A percentile compares a stretch with the other conserved stretches of the same genome.
These are phyloP conservation scores for Paedocypris micromegethes DNA, from an alignment of 2,797 vertebrate genomes.

Conservation along the genomic window DNA sequence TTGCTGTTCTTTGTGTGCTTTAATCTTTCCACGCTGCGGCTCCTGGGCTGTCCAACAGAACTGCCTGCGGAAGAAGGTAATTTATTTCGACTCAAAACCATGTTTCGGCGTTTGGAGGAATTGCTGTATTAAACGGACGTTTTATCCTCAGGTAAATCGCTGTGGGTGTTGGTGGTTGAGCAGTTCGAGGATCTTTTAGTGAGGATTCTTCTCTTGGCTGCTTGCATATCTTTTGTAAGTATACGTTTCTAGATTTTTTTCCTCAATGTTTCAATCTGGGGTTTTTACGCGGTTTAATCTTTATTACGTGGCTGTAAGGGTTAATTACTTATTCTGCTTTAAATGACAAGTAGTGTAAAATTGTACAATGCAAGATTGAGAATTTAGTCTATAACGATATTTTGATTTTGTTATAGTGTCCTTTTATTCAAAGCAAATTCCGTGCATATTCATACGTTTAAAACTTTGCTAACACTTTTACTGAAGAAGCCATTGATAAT, in stretches of 20 bases:
- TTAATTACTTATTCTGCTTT: no score
- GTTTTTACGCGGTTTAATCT: not conserved
- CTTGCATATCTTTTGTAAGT: constrained; percentile 99
- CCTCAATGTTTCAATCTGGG: constrained; percentile 1
- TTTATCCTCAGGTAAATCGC: constrained; percentile 82
- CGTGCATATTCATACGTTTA: no score
- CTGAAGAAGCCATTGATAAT: no score
- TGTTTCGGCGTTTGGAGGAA: no score
- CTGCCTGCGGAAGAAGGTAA: constrained; percentile 95
- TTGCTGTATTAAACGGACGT: no score
- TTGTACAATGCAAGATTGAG: no score
- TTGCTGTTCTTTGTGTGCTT: constrained; percentile 23
- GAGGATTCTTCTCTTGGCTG: constrained; percentile 94
- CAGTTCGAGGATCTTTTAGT: constrained; percentile 98
- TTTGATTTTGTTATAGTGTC: no score
- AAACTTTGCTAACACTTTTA: no score
- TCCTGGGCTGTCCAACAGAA: constrained; percentile 71
- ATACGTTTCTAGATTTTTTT: constrained; percentile 35
- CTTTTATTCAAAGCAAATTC: no score
- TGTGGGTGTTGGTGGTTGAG: constrained; percentile 91
- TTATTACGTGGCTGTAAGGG: not conserved
- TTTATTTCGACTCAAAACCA: constrained; percentile 17
- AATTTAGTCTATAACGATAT: no score
- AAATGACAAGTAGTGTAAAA: no score
- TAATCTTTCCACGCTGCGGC: constrained; percentile 43